These are phyloP conservation scores for Drosophila sulfurigaster DNA, from an alignment of 1,140 invertebrate species.

Conservation along the genomic window DNA sequence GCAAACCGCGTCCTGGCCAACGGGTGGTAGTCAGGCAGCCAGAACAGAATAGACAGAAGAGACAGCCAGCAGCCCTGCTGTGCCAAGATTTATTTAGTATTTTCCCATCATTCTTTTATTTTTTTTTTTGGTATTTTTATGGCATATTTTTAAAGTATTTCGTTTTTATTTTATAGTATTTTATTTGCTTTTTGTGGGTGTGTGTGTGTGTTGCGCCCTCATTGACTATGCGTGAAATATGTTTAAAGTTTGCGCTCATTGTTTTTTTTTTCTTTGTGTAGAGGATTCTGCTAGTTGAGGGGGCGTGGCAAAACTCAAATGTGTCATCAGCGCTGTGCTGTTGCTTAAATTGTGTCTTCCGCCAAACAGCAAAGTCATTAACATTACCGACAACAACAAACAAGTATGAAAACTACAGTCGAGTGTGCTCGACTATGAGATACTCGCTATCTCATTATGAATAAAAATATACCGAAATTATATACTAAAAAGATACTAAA, in stretches of 20 bases:
- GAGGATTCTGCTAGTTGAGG: no score
- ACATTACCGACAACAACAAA: conserved; percentile 53
- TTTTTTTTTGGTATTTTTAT: conserved; percentile 19
- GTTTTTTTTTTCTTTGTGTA: not conserved
- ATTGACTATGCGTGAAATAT: conserved; percentile 18
- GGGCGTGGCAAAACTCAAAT: conserved; percentile 35
- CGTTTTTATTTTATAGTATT: not conserved
- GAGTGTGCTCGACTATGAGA: no score
- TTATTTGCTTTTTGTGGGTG: not conserved
- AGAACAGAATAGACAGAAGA: not conserved
- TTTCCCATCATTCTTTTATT: not conserved
- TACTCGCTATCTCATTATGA: no score
- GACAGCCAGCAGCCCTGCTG: conserved; percentile 40
- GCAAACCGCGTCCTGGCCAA: conserved; percentile 50
- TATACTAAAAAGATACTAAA: no score
- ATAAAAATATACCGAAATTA: no score
- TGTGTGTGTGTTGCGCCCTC: no score
- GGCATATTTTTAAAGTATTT: conserved; percentile 20
- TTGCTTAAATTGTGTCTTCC: conserved; percentile 47
- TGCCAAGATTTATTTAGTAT: conserved; percentile 64
- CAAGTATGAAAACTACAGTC: not conserved
- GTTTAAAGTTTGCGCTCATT: not conserved
- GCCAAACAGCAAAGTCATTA: conserved; percentile 59
- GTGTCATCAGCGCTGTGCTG: conserved; percentile 53
- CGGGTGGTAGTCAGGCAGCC: conserved; percentile 10